phyloP scores from a whole-genome alignment of 2,113 vertebrate species.

The Brevimyrus niger region DNA sequence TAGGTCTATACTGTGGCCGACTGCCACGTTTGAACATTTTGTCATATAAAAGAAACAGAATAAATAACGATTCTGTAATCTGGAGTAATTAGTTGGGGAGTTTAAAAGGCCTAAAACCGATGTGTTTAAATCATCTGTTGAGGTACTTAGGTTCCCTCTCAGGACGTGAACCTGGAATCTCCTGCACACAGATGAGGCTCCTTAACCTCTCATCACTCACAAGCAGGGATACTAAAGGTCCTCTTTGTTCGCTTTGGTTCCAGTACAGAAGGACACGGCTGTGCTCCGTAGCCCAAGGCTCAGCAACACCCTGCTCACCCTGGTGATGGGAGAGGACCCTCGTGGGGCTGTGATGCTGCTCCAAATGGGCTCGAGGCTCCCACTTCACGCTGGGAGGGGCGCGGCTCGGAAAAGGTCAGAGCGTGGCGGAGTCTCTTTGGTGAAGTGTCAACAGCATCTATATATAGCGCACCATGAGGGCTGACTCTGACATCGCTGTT shows the following conservation, averaged over 20 bases:
- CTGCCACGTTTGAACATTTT: not conserved
- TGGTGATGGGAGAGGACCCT: not conserved
- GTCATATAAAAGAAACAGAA: not conserved
- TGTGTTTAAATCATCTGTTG: not conserved
- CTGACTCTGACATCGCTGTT: not conserved
- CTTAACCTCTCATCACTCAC: not conserved
- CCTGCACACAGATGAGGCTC: not conserved
- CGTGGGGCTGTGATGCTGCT: not conserved
- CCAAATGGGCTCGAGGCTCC: not conserved
- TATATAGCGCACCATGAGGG: not conserved
- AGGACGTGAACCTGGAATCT: not conserved
- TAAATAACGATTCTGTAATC: not conserved
- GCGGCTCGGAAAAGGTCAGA: not conserved
- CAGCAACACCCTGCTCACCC: not conserved
- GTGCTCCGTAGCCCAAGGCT: not conserved
- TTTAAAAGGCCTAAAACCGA: not conserved
- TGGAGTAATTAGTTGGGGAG: not conserved
- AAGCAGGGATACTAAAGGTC: not conserved
- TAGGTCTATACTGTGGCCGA: not conserved
- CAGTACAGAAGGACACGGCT: not conserved
- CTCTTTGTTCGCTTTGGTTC: not conserved
- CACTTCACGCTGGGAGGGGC: not conserved
- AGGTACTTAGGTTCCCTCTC: not conserved
- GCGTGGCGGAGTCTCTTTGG: not conserved
- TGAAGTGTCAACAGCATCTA: not conserved